phyloP scores from a whole-genome alignment of 2,888 invertebrate genomes.

The Lobophora halterata region DNA sequence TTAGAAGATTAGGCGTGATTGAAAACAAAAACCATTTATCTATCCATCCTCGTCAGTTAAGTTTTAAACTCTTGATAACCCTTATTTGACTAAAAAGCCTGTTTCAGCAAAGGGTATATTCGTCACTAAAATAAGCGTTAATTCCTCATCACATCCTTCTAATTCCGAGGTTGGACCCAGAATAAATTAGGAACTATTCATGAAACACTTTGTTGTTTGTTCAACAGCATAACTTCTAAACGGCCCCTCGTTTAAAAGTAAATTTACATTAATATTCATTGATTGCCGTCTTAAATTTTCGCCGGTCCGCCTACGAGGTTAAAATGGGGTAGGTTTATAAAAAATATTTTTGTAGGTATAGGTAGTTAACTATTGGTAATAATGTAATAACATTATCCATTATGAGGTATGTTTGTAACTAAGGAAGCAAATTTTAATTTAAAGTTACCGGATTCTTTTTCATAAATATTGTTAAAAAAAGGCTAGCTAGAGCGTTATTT shows the following conservation, averaged over 20 bases:
- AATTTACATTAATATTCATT: conserved; percentile 56
- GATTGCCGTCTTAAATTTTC: conserved; percentile 51
- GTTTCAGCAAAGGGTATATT: too few relatives aligned
- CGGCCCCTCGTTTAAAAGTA: conserved; percentile 27
- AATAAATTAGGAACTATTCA: conserved; percentile 37
- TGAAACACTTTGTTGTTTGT: conserved; percentile 23
- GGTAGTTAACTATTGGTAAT: too few relatives aligned
- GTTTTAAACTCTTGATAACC: too few relatives aligned
- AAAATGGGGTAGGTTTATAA: neutral
- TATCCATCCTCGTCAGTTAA: too few relatives aligned
- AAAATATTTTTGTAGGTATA: conserved; percentile 1
- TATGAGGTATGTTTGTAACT: too few relatives aligned
- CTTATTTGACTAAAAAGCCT: too few relatives aligned
- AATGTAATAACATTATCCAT: neutral
- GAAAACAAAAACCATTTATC: too few relatives aligned
- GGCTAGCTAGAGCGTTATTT: too few relatives aligned
- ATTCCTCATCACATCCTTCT: neutral
- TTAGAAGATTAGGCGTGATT: too few relatives aligned
- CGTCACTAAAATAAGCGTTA: neutral
- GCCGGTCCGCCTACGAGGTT: neutral
- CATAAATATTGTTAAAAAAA: too few relatives aligned
- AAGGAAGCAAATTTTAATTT: too few relatives aligned
- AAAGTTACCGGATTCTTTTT: too few relatives aligned
- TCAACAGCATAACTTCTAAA: conserved; percentile 1
- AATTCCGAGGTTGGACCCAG: conserved; percentile 5